Evolutionary conservation across 2,888 invertebrate genomes (phyloP).

Genomic region (Melieria picta): DNA sequence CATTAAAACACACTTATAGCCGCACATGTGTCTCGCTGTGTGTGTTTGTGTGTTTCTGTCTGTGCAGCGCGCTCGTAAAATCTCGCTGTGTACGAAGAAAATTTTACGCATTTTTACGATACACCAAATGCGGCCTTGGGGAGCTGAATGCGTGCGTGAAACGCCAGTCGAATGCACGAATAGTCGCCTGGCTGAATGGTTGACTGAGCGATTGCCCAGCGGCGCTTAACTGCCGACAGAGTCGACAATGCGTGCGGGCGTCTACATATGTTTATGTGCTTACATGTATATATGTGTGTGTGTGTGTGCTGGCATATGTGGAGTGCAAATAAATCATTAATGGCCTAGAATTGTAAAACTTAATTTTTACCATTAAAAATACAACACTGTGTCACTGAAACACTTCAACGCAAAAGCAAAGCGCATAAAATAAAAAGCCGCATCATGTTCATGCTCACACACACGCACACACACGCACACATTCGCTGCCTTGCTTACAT

Average conservation of each 20-base stretch:
- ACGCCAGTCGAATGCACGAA: too few relatives aligned
- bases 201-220: not conserved
- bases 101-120: constrained; percentile 33
- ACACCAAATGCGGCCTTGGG: constrained; percentile 24
- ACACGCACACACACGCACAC: too few relatives aligned
- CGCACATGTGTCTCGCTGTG: constrained; percentile 9
- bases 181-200: constrained; percentile 2
- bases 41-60: constrained; percentile 4
- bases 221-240: too few relatives aligned
- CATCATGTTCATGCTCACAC: constrained; percentile 20
- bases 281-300: not conserved
- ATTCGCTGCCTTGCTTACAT: too few relatives aligned
- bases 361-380: too few relatives aligned
- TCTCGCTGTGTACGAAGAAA: constrained; percentile 19
- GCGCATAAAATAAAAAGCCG: constrained; percentile 11
- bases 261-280: too few relatives aligned
- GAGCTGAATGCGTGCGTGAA: not conserved
- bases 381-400: too few relatives aligned
- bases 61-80: constrained; percentile 5
- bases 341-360: too few relatives aligned
- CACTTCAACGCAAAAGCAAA: not conserved
- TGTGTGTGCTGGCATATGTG: not conserved
- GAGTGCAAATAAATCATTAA: constrained; percentile 18
- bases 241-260: too few relatives aligned
- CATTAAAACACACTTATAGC: constrained; percentile 36